Percentiles rank a stretch among this genome's conserved stretches.
phyloP scores from a whole-genome alignment of 2,888 invertebrate genomes.

The Drosophila atripex region DNA sequence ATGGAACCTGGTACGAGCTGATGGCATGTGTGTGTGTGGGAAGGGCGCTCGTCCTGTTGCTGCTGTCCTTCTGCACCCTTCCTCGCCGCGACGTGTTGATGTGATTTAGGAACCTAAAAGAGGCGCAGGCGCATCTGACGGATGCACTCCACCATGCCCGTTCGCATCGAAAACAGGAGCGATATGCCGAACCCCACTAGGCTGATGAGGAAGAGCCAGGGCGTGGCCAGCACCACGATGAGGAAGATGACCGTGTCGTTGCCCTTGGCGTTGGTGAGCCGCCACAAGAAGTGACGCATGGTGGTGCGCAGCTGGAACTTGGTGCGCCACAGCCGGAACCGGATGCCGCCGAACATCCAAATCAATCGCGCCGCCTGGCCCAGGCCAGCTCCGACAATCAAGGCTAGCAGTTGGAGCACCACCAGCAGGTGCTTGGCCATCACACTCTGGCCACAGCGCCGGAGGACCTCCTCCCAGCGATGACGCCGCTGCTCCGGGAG shows the following conservation, averaged over 20 bases:
- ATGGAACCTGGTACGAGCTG: slow-evolving; percentile 5
- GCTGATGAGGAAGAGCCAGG: slow-evolving; percentile 66
- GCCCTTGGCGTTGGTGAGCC: slow-evolving; percentile 70
- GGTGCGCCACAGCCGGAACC: slow-evolving; percentile 52
- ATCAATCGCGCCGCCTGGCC: slow-evolving; percentile 7
- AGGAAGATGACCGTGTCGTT: slow-evolving; percentile 63
- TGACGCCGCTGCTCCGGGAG: slow-evolving; percentile 40
- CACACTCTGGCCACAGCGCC: slow-evolving; percentile 10
- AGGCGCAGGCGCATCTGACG: slow-evolving; percentile 32
- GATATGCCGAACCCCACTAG: slow-evolving; percentile 63
- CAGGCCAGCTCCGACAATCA: slow-evolving; percentile 10
- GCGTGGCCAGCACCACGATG: slow-evolving; percentile 55
- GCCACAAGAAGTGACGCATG: slow-evolving; percentile 72
- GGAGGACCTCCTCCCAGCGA: slow-evolving; percentile 16
- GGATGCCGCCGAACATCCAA: slow-evolving; percentile 1
- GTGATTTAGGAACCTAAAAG: slow-evolving; percentile 7
- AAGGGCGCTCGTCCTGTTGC: too few relatives aligned
- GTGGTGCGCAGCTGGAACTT: slow-evolving; percentile 57
- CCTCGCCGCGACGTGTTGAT: background rate
- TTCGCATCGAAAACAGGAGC: slow-evolving; percentile 24
- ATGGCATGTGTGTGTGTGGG: slow-evolving; percentile 8
- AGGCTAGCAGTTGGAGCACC: slow-evolving; percentile 44
- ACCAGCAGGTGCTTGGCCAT: slow-evolving; percentile 42
- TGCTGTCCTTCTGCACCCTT: background rate
- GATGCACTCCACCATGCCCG: background rate